These are phyloP conservation scores for Numenius arquata DNA, from an alignment of 2,113 vertebrate genomes.

Conservation along the genomic window DNA sequence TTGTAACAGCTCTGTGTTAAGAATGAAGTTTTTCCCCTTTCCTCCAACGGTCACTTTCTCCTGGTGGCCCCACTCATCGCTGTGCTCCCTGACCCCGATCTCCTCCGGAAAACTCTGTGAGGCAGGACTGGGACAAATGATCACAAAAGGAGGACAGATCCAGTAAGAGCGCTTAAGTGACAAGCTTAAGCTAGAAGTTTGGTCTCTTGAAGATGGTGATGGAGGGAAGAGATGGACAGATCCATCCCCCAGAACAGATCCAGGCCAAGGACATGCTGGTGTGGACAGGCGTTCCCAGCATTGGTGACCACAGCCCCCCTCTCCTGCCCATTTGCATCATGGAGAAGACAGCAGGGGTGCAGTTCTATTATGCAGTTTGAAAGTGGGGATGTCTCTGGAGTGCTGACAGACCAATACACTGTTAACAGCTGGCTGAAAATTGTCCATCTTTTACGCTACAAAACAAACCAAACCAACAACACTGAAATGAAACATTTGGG, in stretches of 20 bases:
- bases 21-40: not conserved
- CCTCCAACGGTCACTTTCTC: not conserved
- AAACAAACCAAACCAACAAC: not conserved
- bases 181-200: not conserved
- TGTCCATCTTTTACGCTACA: not conserved
- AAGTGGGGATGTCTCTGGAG: not conserved
- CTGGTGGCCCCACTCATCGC: not conserved
- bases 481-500: not conserved
- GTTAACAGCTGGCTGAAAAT: not conserved
- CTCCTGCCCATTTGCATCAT: not conserved
- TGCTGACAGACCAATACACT: not conserved
- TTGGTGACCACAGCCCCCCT: not conserved
- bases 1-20: not conserved
- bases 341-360: not conserved
- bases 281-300: fast-evolving
- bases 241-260: not conserved
- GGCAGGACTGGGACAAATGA: not conserved
- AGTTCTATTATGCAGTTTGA: not conserved
- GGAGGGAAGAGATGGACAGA: not conserved
- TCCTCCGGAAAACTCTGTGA: not conserved
- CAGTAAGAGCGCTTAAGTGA: not conserved
- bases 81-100: not conserved
- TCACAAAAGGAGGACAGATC: not conserved
- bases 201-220: not conserved
- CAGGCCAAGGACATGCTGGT: not conserved